Conservation (phyloP, 2,888 invertebrate species). For the Melitaea athalia region DNA sequence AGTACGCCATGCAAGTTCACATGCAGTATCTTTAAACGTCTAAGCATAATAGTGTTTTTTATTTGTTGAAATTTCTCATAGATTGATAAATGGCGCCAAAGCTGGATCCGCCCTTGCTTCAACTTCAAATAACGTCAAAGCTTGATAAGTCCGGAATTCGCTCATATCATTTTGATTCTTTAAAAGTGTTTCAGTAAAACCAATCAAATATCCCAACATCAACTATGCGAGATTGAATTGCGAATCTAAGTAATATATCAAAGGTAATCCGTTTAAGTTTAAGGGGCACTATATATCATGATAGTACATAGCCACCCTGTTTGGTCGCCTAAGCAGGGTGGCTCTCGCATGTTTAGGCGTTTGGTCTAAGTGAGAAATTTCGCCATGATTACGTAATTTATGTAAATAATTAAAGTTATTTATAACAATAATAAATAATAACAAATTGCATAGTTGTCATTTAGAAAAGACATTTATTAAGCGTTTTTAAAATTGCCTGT, state of each 20-base stretch:
- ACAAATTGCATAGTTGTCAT: no score
- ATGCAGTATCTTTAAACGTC: no score
- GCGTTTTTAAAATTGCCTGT: no score
- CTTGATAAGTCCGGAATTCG: neutral
- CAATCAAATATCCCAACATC: conserved; percentile 66
- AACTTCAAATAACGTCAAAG: conserved; percentile 2
- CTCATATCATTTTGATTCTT: conserved; percentile 48
- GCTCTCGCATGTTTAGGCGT: conserved; percentile 67
- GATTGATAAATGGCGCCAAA: no score
- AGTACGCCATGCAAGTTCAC: no score
- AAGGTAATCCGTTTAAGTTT: conserved; percentile 82
- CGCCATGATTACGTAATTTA: conserved; percentile 28
- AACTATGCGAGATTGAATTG: conserved; percentile 79
- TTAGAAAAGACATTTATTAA: no score
- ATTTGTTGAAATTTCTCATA: no score
- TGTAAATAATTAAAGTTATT: neutral
- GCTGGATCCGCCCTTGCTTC: no score
- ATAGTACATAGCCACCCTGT: conserved; percentile 68
- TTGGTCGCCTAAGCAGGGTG: conserved; percentile 79
- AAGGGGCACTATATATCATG: conserved; percentile 80
- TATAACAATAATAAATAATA: no score
- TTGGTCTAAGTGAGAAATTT: conserved; percentile 46
- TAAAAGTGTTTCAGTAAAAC: conserved; percentile 62
- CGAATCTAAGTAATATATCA: conserved; percentile 79
- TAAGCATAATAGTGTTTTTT: no score